These are phyloP conservation scores for Temnothorax unifasciatus DNA, from an alignment of 2,888 invertebrate species.

Conservation along the genomic window DNA sequence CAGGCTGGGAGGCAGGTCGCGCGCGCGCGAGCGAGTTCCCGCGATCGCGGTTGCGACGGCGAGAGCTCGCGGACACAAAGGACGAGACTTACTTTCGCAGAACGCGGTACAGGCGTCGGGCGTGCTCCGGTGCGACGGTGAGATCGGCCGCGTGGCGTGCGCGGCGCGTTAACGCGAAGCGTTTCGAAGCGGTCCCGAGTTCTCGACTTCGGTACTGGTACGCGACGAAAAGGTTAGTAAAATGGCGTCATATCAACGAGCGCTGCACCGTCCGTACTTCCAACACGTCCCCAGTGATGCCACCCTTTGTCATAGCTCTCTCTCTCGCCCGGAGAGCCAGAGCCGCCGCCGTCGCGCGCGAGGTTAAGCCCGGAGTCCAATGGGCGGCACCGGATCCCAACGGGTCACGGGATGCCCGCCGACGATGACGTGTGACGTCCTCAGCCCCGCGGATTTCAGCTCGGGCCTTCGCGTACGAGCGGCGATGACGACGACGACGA, in stretches of 20 bases:
- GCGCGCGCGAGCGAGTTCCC: background rate
- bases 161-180: background rate
- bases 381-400: constrained; percentile 2
- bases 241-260: constrained; percentile 85
- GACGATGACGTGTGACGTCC: background rate
- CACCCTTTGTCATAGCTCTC: constrained; percentile 81
- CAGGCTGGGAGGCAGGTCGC: background rate
- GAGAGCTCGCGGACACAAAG: background rate
- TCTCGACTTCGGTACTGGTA: constrained; percentile 67
- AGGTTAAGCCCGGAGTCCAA: constrained; percentile 74
- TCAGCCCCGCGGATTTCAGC: background rate
- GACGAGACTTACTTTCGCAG: constrained; percentile 48
- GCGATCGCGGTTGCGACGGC: constrained; percentile 23
- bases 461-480: background rate
- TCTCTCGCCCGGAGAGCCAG: constrained; percentile 17
- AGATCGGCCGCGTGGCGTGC: background rate
- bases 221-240: constrained; percentile 85
- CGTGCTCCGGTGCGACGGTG: background rate
- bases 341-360: constrained; percentile 18
- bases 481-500: background rate
- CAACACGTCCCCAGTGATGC: constrained; percentile 81
- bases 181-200: constrained; percentile 53
- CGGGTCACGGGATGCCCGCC: background rate
- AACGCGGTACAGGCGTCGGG: background rate
- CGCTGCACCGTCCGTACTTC: constrained; percentile 76